Evolutionary conservation across 2,888 invertebrate genomes (phyloP).

Genomic region (Ormyrus labotus): DNA sequence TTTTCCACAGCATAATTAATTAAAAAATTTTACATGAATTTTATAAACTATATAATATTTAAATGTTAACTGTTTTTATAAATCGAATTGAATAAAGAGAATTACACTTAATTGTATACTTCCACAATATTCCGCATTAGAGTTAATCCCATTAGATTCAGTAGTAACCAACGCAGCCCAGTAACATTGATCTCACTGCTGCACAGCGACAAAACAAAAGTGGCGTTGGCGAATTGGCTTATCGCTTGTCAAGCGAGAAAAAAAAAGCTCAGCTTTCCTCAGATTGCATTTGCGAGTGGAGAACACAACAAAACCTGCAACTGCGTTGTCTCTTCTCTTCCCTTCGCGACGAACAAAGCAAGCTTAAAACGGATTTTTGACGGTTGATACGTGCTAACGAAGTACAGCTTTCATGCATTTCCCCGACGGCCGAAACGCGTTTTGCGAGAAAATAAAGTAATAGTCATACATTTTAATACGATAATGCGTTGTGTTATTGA

Average conservation of each 20-base stretch:
- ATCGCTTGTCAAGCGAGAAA: not conserved
- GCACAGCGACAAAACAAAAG: not conserved
- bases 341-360: conserved; percentile 14
- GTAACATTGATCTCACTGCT: too few relatives aligned
- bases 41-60: too few relatives aligned
- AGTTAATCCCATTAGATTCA: too few relatives aligned
- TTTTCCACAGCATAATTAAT: too few relatives aligned
- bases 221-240: not conserved
- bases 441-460: not conserved
- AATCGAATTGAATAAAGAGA: too few relatives aligned
- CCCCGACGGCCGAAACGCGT: not conserved
- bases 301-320: conserved; percentile 5
- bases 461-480: not conserved
- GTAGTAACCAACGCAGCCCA: too few relatives aligned
- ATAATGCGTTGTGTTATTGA: conserved; percentile 33
- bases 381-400: not conserved
- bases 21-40: too few relatives aligned
- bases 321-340: too few relatives aligned
- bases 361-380: conserved; percentile 24
- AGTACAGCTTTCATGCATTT: not conserved
- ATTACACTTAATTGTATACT: too few relatives aligned
- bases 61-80: too few relatives aligned
- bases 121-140: too few relatives aligned
- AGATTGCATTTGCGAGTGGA: not conserved
- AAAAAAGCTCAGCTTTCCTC: not conserved